phyloP scores from a whole-genome alignment of 2,888 invertebrate genomes.

The Magallana nippona region DNA sequence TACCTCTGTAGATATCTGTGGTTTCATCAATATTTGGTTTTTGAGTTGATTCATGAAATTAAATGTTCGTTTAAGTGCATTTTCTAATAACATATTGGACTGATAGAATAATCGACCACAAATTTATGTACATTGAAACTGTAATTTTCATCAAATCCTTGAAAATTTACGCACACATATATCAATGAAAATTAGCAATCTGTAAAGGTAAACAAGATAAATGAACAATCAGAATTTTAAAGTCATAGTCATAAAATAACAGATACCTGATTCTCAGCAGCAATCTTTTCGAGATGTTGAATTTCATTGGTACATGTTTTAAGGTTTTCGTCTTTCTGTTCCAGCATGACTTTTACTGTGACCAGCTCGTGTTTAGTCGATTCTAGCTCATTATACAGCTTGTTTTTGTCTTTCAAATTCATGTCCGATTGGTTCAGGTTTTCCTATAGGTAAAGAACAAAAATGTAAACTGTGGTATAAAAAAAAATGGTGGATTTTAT shows the following conservation, averaged over 20 bases:
- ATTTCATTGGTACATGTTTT: not conserved
- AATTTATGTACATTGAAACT: too few relatives aligned
- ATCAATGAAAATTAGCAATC: too few relatives aligned
- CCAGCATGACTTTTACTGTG: not conserved
- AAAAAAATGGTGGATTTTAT: not conserved
- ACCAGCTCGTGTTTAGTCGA: not conserved
- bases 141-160: too few relatives aligned
- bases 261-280: not conserved
- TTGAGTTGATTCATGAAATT: too few relatives aligned
- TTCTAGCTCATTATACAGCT: constrained; percentile 17
- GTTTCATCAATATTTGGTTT: too few relatives aligned
- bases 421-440: constrained; percentile 15
- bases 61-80: too few relatives aligned
- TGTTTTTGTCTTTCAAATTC: constrained; percentile 20
- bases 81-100: too few relatives aligned
- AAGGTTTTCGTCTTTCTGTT: not conserved
- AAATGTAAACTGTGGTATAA: not conserved
- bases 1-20: too few relatives aligned
- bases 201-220: too few relatives aligned
- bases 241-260: not conserved
- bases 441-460: not conserved
- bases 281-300: not conserved
- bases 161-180: too few relatives aligned
- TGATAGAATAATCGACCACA: too few relatives aligned
- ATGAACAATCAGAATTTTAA: too few relatives aligned